Conservation (phyloP, 2,888 invertebrate species). For the Boloria selene region DNA sequence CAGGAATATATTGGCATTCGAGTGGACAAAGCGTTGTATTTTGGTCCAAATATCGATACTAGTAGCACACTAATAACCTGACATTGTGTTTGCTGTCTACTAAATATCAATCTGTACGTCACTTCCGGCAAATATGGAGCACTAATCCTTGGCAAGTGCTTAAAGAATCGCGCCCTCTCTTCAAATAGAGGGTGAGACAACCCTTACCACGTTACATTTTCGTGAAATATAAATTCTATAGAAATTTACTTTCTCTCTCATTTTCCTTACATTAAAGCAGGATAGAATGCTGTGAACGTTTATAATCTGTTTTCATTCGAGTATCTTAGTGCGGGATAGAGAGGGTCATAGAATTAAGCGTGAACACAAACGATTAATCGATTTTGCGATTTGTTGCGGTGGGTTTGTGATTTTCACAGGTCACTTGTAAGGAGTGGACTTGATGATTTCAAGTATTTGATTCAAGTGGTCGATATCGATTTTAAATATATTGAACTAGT, state of each 20-base stretch:
- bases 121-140: slow-evolving; percentile 46
- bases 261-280: slow-evolving; percentile 1
- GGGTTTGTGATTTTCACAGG: slow-evolving; percentile 42
- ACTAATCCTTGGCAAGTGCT: slow-evolving; percentile 48
- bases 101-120: slow-evolving; percentile 46
- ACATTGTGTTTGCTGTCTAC: slow-evolving; percentile 42
- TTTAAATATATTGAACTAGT: too few species aligned
- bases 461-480: background rate
- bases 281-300: background rate
- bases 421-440: slow-evolving; percentile 27
- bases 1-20: too few species aligned
- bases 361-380: slow-evolving; percentile 53
- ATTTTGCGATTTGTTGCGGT: slow-evolving; percentile 50
- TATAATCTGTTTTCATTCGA: background rate
- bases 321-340: slow-evolving; percentile 39
- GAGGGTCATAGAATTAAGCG: slow-evolving; percentile 43
- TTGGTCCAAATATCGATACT: slow-evolving; percentile 1
- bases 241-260: slow-evolving; percentile 14
- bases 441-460: background rate
- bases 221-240: slow-evolving; percentile 3
- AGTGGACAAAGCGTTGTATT: too few species aligned
- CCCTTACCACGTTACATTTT: slow-evolving; percentile 28
- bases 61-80: slow-evolving; percentile 28
- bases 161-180: slow-evolving; percentile 43
- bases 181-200: slow-evolving; percentile 45